phyloP scores from a whole-genome alignment of 2,797 vertebrate species.

The Bradypodion pumilum region DNA sequence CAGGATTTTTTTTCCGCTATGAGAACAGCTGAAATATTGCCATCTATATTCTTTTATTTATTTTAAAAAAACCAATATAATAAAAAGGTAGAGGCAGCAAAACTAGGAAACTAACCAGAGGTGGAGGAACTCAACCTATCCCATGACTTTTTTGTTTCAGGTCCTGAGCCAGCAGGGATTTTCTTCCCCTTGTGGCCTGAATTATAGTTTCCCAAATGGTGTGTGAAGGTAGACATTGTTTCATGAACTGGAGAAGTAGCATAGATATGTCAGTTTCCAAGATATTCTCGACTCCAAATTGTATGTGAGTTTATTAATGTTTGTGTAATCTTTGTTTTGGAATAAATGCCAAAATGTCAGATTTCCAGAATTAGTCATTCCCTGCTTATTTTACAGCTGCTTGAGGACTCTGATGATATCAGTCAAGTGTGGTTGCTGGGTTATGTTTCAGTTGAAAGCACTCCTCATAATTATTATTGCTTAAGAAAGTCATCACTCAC shows the following conservation, averaged over 20 bases:
- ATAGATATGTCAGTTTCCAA: neutral
- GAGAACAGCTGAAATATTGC: conserved; percentile 77
- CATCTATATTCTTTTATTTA: conserved; percentile 76
- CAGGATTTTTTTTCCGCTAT: conserved; percentile 47
- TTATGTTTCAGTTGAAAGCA: conserved; percentile 51
- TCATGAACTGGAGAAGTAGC: too few species aligned
- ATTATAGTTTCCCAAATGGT: conserved; percentile 67
- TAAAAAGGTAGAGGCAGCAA: conserved; percentile 70
- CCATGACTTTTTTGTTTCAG: conserved; percentile 69
- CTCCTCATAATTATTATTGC: conserved; percentile 69
- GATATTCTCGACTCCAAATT: neutral
- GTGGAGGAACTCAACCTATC: conserved; percentile 60
- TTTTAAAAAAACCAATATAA: conserved; percentile 65
- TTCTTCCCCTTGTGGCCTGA: conserved; percentile 80
- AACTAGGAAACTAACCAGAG: conserved; percentile 58
- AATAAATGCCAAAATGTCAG: conserved; percentile 40
- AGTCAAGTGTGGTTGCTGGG: conserved; percentile 58
- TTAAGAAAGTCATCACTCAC: conserved; percentile 67
- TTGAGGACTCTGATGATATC: conserved; percentile 60
- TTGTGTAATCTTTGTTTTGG: conserved; percentile 5
- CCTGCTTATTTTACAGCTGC: conserved; percentile 54
- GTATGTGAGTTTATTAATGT: neutral
- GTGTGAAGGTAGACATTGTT: neutral
- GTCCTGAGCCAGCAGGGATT: conserved; percentile 66
- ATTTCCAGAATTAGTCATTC: conserved; percentile 55